Evolutionary conservation across 2,113 vertebrate species (phyloP).

Genomic region (Scomber scombrus): DNA sequence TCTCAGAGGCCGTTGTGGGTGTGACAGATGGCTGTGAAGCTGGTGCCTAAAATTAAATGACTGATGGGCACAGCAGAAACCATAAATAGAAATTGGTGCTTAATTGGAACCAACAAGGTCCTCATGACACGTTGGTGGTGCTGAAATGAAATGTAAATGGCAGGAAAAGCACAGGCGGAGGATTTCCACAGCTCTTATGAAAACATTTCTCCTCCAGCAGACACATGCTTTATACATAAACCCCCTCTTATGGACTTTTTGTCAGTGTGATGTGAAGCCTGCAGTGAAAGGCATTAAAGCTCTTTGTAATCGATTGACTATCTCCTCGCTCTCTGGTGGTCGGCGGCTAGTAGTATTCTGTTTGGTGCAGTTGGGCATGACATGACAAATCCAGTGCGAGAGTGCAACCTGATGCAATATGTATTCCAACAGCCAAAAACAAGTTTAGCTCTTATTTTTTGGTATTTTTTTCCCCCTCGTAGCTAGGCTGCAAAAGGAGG

Average conservation of each 20-base stretch:
- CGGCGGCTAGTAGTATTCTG: constrained; percentile 33
- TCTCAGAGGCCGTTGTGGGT: constrained; percentile 40
- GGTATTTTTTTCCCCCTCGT: background rate
- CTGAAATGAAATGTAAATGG: constrained; percentile 40
- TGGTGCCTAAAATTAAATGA: constrained; percentile 48
- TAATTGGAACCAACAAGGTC: constrained; percentile 47
- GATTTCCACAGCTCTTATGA: constrained; percentile 36
- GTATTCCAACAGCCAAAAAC: background rate
- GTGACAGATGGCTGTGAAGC: constrained; percentile 57
- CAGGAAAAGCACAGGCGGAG: constrained; percentile 31
- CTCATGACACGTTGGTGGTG: constrained; percentile 10
- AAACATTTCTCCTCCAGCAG: constrained; percentile 55
- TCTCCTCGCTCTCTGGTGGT: constrained; percentile 31
- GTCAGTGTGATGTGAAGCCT: constrained; percentile 47
- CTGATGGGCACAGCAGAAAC: constrained; percentile 34
- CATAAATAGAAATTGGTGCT: constrained; percentile 32
- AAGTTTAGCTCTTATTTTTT: background rate
- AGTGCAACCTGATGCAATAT: constrained; percentile 27
- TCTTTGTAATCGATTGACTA: constrained; percentile 49
- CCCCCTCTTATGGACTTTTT: constrained; percentile 35
- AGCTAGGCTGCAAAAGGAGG: background rate
- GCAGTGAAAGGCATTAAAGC: constrained; percentile 58
- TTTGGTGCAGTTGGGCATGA: constrained; percentile 46
- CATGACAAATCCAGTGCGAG: constrained; percentile 18
- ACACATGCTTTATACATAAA: constrained; percentile 49